phyloP scores from a whole-genome alignment of 2,113 vertebrate species.

The Xenus cinereus region DNA sequence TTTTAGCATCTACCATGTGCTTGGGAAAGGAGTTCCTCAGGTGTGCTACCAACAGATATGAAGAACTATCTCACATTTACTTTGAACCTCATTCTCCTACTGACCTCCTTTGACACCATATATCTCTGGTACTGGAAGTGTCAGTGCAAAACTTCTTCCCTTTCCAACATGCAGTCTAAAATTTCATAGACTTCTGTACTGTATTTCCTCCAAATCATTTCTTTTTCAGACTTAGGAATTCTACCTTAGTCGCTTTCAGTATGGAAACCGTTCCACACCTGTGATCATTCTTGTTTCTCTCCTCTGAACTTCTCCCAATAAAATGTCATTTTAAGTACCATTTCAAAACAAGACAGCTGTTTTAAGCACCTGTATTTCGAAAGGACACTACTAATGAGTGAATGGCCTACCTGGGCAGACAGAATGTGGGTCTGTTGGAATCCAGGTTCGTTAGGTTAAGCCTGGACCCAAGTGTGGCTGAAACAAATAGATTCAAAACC shows the following conservation, averaged over 20 bases:
- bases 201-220: neutral
- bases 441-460: neutral
- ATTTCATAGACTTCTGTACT: neutral
- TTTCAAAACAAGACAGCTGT: neutral
- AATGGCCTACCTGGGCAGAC: neutral
- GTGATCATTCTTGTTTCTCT: neutral
- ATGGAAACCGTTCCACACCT: neutral
- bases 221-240: neutral
- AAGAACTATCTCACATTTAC: neutral
- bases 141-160: neutral
- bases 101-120: neutral
- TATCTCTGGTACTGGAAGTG: neutral
- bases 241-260: neutral
- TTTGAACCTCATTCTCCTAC: neutral
- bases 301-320: neutral
- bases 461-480: neutral
- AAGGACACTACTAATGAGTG: neutral
- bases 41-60: neutral
- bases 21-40: neutral
- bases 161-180: rapidly evolving
- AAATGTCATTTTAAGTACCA: neutral
- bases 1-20: neutral
- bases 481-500: neutral
- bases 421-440: neutral
- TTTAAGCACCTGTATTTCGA: neutral